These are phyloP conservation scores for Acropternis orthonyx DNA, from an alignment of 2,797 vertebrate genomes.

Conservation along the genomic window DNA sequence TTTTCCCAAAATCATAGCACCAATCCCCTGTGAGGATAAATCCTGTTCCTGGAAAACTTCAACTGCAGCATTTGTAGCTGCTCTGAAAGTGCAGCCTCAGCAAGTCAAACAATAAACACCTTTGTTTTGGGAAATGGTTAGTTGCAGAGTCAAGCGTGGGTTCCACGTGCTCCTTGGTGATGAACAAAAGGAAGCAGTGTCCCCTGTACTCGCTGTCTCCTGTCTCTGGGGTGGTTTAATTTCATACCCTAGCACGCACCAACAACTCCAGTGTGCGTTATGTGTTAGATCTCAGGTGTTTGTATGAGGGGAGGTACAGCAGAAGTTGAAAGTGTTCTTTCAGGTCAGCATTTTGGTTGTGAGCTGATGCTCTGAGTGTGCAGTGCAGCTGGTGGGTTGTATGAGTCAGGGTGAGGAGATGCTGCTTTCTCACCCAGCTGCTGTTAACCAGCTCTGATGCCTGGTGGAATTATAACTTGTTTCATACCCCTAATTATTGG, in stretches of 20 bases:
- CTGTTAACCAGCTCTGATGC: not conserved
- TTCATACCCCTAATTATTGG: not conserved
- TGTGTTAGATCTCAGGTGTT: accelerated
- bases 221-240: not conserved
- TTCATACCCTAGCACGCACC: accelerated
- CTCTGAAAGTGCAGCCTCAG: not conserved
- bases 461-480: not conserved
- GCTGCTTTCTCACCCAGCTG: not conserved
- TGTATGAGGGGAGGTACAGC: accelerated
- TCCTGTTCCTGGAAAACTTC: not conserved
- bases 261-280: not conserved
- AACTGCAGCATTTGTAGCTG: not conserved
- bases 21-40: not conserved
- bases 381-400: not conserved
- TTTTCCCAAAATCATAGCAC: not conserved
- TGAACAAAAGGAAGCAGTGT: not conserved
- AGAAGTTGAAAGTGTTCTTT: not conserved
- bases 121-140: not conserved
- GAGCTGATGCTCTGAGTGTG: not conserved
- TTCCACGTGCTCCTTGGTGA: accelerated
- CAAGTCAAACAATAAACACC: not conserved
- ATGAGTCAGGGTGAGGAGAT: not conserved
- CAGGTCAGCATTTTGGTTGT: not conserved
- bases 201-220: not conserved
- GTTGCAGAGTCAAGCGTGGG: not conserved